phyloP scores from a whole-genome alignment of 2,888 invertebrate genomes.

The Hartigia nigra region DNA sequence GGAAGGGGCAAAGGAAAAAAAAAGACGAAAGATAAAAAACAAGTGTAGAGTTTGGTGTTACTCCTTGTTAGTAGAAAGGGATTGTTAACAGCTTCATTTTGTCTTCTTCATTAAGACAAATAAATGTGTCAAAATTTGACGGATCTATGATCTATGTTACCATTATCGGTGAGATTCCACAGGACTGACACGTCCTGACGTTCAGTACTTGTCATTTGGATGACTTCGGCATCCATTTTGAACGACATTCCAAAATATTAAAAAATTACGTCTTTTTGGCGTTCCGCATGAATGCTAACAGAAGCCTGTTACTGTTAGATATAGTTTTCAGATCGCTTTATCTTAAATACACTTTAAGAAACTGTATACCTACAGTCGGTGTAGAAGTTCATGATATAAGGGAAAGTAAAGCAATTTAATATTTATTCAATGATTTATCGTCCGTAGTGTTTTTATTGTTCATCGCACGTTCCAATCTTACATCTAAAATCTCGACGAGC shows the following conservation, averaged over 20 bases:
- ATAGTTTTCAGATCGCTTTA: background rate
- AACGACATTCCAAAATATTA: background rate
- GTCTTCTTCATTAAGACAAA: background rate
- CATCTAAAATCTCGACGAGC: background rate
- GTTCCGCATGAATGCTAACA: background rate
- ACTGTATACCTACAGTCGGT: background rate
- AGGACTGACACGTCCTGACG: background rate
- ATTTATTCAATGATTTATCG: background rate
- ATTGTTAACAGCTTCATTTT: background rate
- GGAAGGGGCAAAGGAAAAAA: background rate
- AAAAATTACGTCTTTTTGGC: too few species aligned
- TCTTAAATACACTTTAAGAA: background rate
- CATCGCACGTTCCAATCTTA: background rate
- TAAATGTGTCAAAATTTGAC: background rate
- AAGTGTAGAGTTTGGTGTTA: background rate
- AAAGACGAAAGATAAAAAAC: background rate
- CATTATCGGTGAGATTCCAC: background rate
- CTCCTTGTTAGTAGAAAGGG: background rate
- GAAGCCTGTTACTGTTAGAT: background rate
- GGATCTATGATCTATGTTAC: background rate
- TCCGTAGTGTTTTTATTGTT: background rate
- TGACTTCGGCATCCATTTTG: background rate
- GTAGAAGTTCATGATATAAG: background rate
- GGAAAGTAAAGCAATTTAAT: background rate
- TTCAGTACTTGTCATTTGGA: background rate